A percentile compares a stretch with the other conserved stretches of the same genome.
phyloP scores from a whole-genome alignment of 2,113 vertebrate genomes.

The Mobula birostris region DNA sequence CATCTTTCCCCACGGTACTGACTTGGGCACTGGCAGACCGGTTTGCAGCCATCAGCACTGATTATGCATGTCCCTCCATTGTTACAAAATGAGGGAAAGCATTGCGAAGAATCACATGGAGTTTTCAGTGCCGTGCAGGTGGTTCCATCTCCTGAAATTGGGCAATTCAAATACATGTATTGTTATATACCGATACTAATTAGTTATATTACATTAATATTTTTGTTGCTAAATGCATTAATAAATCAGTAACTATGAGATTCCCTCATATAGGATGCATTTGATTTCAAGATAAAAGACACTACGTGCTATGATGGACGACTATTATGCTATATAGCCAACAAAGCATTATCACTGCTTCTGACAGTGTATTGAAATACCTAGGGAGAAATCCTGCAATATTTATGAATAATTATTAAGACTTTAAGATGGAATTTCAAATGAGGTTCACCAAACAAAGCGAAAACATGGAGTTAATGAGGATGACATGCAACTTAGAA shows the following conservation, averaged over 20 bases:
- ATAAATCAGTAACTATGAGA: not conserved
- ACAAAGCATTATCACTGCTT: not conserved
- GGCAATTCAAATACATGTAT: not conserved
- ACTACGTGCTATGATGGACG: not conserved
- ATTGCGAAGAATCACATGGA: not conserved
- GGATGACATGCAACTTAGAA: not conserved
- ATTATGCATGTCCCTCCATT: constrained; percentile 16
- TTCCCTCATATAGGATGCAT: not conserved
- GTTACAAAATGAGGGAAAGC: not conserved
- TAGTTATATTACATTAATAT: not conserved
- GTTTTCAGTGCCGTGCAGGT: not conserved
- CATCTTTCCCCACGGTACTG: not conserved
- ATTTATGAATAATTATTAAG: not conserved
- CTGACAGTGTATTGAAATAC: not conserved
- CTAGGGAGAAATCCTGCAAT: not conserved
- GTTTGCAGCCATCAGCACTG: not conserved
- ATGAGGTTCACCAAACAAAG: not conserved
- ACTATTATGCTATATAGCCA: not conserved
- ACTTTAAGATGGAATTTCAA: not conserved
- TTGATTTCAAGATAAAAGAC: not conserved
- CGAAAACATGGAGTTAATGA: not conserved
- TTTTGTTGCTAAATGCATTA: not conserved
- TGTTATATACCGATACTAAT: not conserved
- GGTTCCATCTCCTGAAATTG: not conserved
- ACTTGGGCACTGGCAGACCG: not conserved